These are phyloP conservation scores for Oenanthe melanoleuca DNA, from an alignment of 2,113 vertebrate species.

Conservation along the genomic window DNA sequence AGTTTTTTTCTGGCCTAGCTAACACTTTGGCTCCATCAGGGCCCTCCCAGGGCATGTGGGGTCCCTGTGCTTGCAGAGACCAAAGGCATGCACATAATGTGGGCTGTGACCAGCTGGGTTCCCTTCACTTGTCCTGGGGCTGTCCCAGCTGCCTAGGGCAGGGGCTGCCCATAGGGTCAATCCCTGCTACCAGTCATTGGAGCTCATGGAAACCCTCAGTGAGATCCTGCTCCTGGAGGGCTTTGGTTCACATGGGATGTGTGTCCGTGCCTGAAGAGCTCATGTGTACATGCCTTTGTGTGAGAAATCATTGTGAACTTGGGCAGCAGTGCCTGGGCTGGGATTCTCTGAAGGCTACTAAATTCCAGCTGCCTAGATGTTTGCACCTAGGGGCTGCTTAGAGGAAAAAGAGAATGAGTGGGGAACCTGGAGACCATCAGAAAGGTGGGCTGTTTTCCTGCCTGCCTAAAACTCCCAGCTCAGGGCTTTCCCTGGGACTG, in stretches of 20 bases:
- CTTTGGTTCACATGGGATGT: neutral
- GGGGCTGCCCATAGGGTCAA: neutral
- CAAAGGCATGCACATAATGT: accelerated
- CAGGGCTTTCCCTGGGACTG: neutral
- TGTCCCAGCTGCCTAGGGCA: neutral
- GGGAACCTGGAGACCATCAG: neutral
- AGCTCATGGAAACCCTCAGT: neutral
- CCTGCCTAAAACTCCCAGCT: neutral
- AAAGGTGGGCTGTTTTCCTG: neutral
- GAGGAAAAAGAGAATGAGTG: neutral
- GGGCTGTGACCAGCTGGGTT: neutral
- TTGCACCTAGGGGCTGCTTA: neutral
- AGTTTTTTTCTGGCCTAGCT: neutral
- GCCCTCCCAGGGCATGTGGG: neutral
- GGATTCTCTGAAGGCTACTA: neutral
- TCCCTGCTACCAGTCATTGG: neutral
- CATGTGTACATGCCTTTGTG: accelerated
- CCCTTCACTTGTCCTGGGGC: accelerated
- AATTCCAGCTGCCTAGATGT: neutral
- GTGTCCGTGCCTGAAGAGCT: accelerated
- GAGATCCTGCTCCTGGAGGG: neutral
- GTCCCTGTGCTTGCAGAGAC: neutral
- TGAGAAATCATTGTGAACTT: neutral
- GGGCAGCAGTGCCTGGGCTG: neutral
- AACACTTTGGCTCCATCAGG: neutral